Conservation (phyloP, 30 jellyfish, hydroid and myxozoan genomes). For the Cassiopea xamachana region DNA sequence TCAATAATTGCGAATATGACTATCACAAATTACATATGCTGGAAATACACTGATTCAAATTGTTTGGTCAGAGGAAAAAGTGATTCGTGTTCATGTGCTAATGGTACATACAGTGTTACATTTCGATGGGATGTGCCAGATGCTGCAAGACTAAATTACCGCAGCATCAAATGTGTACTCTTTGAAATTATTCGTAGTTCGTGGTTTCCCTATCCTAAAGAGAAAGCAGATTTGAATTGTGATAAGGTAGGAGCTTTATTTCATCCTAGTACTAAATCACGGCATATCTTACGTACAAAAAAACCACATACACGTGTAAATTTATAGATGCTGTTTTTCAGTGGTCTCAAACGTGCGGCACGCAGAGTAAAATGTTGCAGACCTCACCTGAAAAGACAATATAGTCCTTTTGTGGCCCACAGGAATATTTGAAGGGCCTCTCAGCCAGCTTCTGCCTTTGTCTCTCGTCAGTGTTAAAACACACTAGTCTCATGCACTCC, state of each 20-base stretch:
- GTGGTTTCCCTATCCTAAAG: background rate
- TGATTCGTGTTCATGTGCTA: background rate
- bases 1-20: background rate
- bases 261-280: too few species aligned
- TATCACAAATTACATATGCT: background rate
- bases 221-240: background rate
- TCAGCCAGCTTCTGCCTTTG: too few species aligned
- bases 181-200: background rate
- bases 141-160: background rate
- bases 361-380: too few species aligned
- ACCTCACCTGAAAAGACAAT: too few species aligned
- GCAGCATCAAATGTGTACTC: background rate
- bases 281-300: too few species aligned
- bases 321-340: too few species aligned
- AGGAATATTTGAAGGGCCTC: too few species aligned
- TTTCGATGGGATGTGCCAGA: background rate
- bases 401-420: too few species aligned
- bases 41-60: background rate
- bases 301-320: too few species aligned
- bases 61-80: background rate
- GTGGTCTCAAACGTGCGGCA: too few species aligned
- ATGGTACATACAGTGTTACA: slow-evolving; percentile 1
- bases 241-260: background rate
- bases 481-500: too few species aligned
- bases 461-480: too few species aligned